Conservation (phyloP, 2,797 vertebrate species). For the Leptoclinus maculatus region DNA sequence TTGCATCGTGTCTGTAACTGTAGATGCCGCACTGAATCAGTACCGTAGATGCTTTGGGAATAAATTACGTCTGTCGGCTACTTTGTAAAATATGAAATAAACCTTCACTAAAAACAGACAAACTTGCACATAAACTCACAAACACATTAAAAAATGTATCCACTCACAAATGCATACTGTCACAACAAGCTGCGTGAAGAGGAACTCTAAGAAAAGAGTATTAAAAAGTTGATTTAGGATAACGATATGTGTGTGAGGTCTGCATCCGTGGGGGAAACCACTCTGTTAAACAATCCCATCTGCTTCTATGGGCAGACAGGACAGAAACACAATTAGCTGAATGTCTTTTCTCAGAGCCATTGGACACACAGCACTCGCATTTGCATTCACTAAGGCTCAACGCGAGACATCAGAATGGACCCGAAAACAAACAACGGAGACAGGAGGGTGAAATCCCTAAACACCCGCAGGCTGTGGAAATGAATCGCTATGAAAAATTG, state of each 20-base stretch:
- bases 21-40: too few species aligned
- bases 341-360: slow-evolving; percentile 18
- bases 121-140: not conserved
- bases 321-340: slow-evolving; percentile 31
- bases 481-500: slow-evolving; percentile 50
- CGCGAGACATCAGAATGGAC: slow-evolving; percentile 32
- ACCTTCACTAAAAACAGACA: not conserved
- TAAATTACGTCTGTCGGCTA: not conserved
- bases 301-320: slow-evolving; percentile 19
- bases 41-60: too few species aligned
- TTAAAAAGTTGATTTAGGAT: not conserved
- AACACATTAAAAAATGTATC: not conserved
- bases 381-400: slow-evolving; percentile 28
- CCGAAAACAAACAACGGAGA: slow-evolving; percentile 34
- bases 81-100: too few species aligned
- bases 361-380: slow-evolving; percentile 13
- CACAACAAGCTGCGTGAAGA: not conserved
- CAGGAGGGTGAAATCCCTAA: slow-evolving; percentile 39
- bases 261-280: not conserved
- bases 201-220: not conserved
- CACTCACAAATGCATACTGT: not conserved
- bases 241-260: not conserved
- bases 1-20: too few species aligned
- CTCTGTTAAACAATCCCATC: slow-evolving; percentile 32
- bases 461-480: slow-evolving; percentile 48